phyloP scores from a whole-genome alignment of 2,113 vertebrate species.

The Spermophilus dauricus region DNA sequence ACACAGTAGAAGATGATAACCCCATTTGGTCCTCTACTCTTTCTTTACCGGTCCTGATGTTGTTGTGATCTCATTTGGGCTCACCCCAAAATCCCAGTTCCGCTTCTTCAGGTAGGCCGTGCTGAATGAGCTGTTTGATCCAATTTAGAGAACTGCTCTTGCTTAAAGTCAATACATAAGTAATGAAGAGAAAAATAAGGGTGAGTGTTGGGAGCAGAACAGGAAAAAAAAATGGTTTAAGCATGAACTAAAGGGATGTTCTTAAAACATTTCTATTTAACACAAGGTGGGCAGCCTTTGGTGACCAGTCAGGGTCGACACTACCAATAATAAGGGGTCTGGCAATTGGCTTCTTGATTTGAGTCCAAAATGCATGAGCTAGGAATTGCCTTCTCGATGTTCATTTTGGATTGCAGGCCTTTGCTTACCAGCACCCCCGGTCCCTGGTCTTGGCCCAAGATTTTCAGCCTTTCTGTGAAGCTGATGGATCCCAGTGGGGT shows the following conservation, averaged over 20 bases:
- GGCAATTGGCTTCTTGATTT: slow-evolving; percentile 3
- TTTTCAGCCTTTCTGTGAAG: not conserved
- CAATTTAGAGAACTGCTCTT: slow-evolving; percentile 63
- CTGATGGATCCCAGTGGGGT: not conserved
- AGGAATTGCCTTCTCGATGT: not conserved
- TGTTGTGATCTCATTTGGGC: slow-evolving; percentile 46
- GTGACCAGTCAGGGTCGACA: not conserved
- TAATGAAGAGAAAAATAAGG: not conserved
- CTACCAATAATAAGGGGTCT: not conserved
- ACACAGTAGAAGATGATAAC: slow-evolving; percentile 23
- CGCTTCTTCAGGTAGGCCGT: not conserved
- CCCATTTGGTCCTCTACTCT: slow-evolving; percentile 6
- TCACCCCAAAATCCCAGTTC: slow-evolving; percentile 27
- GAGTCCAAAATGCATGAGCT: not conserved
- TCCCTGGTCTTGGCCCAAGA: not conserved
- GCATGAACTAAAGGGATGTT: not conserved
- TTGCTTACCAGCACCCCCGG: not conserved
- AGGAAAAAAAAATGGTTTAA: slow-evolving; percentile 38
- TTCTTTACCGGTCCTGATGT: not conserved
- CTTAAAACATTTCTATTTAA: not conserved
- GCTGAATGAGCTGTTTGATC: not conserved
- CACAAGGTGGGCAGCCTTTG: not conserved
- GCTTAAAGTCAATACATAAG: slow-evolving; percentile 64
- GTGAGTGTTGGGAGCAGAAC: not conserved
- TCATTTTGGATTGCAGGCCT: not conserved